Percentiles rank a stretch among this genome's conserved stretches.
Evolutionary conservation across 2,888 invertebrate species (phyloP).

Genomic region (Apamea anceps): DNA sequence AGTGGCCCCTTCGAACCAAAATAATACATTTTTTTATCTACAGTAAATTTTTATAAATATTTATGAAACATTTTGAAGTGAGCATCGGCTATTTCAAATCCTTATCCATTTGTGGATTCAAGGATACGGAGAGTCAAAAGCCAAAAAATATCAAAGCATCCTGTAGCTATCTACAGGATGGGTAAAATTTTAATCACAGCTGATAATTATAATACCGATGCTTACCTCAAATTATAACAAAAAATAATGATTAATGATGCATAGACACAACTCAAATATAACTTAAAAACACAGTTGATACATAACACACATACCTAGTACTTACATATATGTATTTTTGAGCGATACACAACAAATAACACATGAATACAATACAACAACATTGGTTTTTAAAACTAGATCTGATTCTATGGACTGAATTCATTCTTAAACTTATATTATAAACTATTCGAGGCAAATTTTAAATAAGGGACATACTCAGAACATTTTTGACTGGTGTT

Average conservation of each 20-base stretch:
- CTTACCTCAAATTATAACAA: conserved; percentile 33
- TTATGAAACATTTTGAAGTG: conserved; percentile 14
- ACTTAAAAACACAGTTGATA: conserved; percentile 22
- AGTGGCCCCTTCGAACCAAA: conserved; percentile 68
- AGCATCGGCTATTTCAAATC: conserved; percentile 1
- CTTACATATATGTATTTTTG: conserved; percentile 35
- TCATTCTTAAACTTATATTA: conserved; percentile 11
- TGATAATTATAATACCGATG: not conserved
- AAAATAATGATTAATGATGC: not conserved
- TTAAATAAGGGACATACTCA: not conserved
- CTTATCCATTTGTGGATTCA: not conserved
- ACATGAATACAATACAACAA: conserved; percentile 23
- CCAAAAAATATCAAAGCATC: not conserved
- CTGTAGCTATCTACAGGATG: not conserved
- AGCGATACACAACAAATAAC: conserved; percentile 31
- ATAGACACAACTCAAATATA: conserved; percentile 31
- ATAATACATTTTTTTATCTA: conserved; percentile 50
- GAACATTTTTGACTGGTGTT: not conserved
- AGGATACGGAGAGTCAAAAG: not conserved
- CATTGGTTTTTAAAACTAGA: conserved; percentile 47
- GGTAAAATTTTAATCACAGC: not conserved
- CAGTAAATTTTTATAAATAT: conserved; percentile 20
- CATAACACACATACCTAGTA: conserved; percentile 32
- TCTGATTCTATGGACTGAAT: conserved; percentile 25
- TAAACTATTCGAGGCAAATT: not conserved